Conservation (phyloP, 2,113 vertebrate genomes). For the Anolis carolinensis region DNA sequence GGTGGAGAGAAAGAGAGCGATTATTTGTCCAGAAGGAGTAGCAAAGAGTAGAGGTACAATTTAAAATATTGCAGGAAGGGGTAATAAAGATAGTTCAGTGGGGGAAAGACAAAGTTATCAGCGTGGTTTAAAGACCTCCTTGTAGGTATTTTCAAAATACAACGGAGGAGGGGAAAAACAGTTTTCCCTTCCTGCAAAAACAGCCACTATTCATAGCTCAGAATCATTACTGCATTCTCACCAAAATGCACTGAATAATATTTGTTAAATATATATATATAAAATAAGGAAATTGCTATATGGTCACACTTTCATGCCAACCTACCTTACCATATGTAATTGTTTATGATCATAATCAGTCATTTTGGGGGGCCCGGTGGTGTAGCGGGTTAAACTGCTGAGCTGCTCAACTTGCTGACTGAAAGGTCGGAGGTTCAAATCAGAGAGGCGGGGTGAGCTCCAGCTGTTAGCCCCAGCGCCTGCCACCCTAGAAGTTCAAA, state of each 20-base stretch:
- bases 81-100: background rate
- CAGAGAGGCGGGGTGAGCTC: too few species aligned
- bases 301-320: background rate
- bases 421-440: too few species aligned
- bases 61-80: background rate
- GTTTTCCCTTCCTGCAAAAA: too few species aligned
- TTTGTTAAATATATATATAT: background rate
- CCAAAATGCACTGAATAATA: background rate
- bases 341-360: background rate
- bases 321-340: background rate
- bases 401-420: too few species aligned
- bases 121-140: background rate
- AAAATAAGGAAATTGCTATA: background rate
- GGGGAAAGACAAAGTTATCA: background rate
- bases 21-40: conserved; percentile 29
- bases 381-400: too few species aligned
- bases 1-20: background rate
- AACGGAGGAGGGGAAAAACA: background rate
- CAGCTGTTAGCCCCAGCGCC: too few species aligned
- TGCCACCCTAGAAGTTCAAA: too few species aligned
- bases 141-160: background rate
- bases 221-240: background rate
- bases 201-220: background rate
- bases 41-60: background rate
- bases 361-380: too few species aligned